Base-by-base conservation (phyloP, 2,888 invertebrate genomes). In the Neoaliturus tenellus region DNA sequence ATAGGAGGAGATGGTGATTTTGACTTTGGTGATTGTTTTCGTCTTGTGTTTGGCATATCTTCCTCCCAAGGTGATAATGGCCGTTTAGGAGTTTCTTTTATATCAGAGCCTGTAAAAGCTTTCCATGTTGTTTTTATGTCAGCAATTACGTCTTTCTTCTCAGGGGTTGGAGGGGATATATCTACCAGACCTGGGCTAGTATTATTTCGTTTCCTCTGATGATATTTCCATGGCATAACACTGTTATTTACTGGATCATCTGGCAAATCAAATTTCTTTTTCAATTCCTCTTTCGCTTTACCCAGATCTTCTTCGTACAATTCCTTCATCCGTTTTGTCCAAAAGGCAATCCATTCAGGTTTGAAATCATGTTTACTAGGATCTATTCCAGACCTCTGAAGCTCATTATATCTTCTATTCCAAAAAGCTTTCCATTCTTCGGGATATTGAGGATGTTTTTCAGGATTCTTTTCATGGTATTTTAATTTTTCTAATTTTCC, bases 361-460 rank as follows among this genome's bases (percentile, higher is more conserved):
- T 97, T 97, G 89, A 96, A 97, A 89, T 97, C 97, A 89, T 97
- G 94, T 86, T 94, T 95, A 41, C 94, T 92, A 0, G 96, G 95
- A 89, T 97, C 96, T 89, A 94, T 94, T 48, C 88, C 88, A 83
- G 91, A 93, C 92, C 92, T 91, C 89, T 96, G 95, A 80, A 96
- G 91, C 90, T 96, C 96, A 89, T 95, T 96, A 89, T 96, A 96
- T 0, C 96, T 93, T 12, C 93, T 92, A 89, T 96, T 96, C 97
- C 97, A 97, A 90, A 97, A 97, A 89, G 94, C 95, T 89, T 97
- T 97, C 97, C 97, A 97, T 89, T 97, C 97, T 71, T 96, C 96
- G 0, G 96, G 95, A 89, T 97, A 97, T 2, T 95, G 92, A 0
- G 97, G 97, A 91, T 97, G 97, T 87, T 96, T 97, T 89, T 97